Conservation (phyloP, 1,140 invertebrate species). For the Dendrolimus punctatus region DNA sequence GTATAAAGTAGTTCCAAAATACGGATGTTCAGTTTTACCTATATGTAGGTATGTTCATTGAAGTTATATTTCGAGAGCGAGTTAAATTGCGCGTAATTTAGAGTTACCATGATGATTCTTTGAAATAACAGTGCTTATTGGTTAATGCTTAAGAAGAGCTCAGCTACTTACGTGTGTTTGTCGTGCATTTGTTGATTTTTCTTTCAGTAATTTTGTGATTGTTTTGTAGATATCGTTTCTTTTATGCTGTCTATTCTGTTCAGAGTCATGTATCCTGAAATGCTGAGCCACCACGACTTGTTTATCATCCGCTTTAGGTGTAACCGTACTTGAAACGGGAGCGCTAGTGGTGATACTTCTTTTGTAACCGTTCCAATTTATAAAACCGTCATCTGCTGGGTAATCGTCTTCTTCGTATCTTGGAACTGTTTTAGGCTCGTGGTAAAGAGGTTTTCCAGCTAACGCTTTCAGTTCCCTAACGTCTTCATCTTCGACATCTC, state of each 20-base stretch:
- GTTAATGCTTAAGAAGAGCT: too few relatives aligned
- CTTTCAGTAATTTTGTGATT: slow-evolving; percentile 59
- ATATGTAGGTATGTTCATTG: neutral
- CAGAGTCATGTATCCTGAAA: slow-evolving; percentile 47
- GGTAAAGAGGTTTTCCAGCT: slow-evolving; percentile 66
- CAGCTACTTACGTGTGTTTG: slow-evolving; percentile 36
- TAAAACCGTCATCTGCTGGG: slow-evolving; percentile 57
- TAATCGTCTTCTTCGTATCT: slow-evolving; percentile 60
- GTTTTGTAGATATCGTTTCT: slow-evolving; percentile 60
- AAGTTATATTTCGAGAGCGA: too few relatives aligned
- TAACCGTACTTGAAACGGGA: neutral
- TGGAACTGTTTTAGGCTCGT: slow-evolving; percentile 60
- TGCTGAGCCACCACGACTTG: slow-evolving; percentile 75
- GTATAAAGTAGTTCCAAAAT: slow-evolving; percentile 18
- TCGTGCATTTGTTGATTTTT: slow-evolving; percentile 40
- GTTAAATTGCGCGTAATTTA: too few relatives aligned
- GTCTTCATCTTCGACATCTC: slow-evolving; percentile 73
- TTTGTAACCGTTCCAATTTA: slow-evolving; percentile 70
- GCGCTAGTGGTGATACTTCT: slow-evolving; percentile 33
- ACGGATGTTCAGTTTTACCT: neutral
- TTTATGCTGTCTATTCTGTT: slow-evolving; percentile 31
- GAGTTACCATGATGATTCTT: too few relatives aligned
- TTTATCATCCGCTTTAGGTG: slow-evolving; percentile 69
- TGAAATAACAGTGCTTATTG: too few relatives aligned
- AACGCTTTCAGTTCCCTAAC: slow-evolving; percentile 74